Base-by-base conservation (phyloP, 2,888 invertebrate species). In the Ophion costatus region DNA sequence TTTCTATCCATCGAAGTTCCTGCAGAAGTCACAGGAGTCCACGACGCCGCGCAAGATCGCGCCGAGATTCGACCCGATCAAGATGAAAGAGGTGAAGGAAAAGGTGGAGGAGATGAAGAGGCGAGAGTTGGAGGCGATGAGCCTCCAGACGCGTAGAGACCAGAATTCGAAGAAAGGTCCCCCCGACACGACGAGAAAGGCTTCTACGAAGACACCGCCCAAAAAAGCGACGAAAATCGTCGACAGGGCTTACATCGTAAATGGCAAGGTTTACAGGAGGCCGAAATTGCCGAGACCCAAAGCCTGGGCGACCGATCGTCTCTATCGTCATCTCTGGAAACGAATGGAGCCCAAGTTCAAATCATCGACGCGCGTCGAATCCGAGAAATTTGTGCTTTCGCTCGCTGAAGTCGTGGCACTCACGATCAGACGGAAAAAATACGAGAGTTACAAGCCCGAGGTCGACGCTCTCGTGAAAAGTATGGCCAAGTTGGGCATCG, bases 301-400 rank as follows among this genome's bases (percentile, higher is more conserved):
- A 7, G 20, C 73, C 0, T 93, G 93, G 93, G 91, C 79, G 0
- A 93, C 93, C 0, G 80, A 91, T 83, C 88, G 88, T 14, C 87
- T 93, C 4, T 93, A 93, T 59, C 87, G 87, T 11, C 82, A 89
- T 64, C 80, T 93, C 2, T 91, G 91, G 90, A 90, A 90, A 11
- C 73, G 78, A 17, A 87, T 93, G 89, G 90, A 92, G 59, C 88
- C 91, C 0, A 90, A 88, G 42, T 91, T 85, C 63, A 82, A 88
- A 10, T 2, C 88, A 0, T 61, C 82, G 10, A 90, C 90, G 0
- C 88, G 91, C 78, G 11, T 91, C 0, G 76, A 76, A 3, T 92
- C 93, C 0, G 93, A 93, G 77, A 88, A 90, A 29, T 91, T 92
- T 51, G 79, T 93, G 0, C 1, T 51, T 0, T 33, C 86, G 4